Base-by-base conservation (phyloP, 2,888 invertebrate genomes). In the Cephus spinipes region DNA sequence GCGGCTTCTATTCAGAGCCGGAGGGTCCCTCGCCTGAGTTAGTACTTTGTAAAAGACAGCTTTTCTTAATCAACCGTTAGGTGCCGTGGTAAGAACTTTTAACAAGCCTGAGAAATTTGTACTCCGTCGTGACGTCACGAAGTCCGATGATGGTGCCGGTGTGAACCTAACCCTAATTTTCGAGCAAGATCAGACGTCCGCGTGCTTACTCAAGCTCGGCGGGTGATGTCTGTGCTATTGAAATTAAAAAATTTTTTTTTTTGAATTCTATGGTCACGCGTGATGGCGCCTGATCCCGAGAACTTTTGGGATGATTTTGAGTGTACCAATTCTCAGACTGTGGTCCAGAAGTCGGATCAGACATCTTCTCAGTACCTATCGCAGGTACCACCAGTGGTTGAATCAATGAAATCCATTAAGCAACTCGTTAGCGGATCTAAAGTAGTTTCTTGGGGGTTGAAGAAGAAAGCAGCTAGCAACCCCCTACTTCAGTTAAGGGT, bases 61-160 rank as follows among this genome's bases (percentile, higher is more conserved):
- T 83, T 79, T 81, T 82, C 83, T 82, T 87, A 84, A 88, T 87
- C 86, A 84, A 85, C 79, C 15, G 71, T 9, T 71, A 32, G 23
- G 9, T 9, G 23, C 2, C 23, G 2, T 23, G 23, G 55, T 9
- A 55, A 55, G 15, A 23, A 23, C 55, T 23, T 55, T 23, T 9
- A 55, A 55, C 55, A 55, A 6, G 55, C 9, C 40, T 75, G 68
- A 76, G 75, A 68, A 75, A 77, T 78, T 75, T 71, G 76, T 77
- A 76, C 76, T 73, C 15, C 40, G 0, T 15, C 4, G 30, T 30
- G 69, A 76, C 33, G 69, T 75, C 15, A 15, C 4, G 55, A 9
- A 23, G 15, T 9, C 55, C 55, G 6, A 15, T 55, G 9, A 23
- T 55, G 55, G 9, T 23, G 23, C 55, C 2, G 23, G 55, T 55